These are phyloP conservation scores for Darevskia nairensis DNA, from an alignment of 2,797 vertebrate genomes.

Conservation along the genomic window DNA sequence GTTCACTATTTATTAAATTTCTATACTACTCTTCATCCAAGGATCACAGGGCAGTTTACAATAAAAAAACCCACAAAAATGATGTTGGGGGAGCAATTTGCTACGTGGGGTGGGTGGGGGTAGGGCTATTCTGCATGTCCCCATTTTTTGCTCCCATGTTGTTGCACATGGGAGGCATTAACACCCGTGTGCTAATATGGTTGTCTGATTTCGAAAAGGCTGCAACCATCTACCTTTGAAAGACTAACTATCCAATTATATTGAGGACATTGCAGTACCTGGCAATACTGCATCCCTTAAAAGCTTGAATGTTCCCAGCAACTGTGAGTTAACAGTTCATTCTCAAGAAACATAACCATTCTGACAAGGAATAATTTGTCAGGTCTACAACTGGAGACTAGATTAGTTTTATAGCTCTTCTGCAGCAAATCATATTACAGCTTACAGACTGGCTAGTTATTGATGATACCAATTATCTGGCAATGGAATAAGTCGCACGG, in stretches of 20 bases:
- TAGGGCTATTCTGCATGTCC: no score
- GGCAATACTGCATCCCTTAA: neutral
- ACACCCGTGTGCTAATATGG: neutral
- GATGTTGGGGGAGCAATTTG: no score
- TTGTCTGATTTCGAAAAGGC: neutral
- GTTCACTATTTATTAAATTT: no score
- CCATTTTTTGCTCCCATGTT: no score
- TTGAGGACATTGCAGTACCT: neutral
- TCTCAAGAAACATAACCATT: neutral
- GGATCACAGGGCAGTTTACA: no score
- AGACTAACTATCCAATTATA: slow-evolving; percentile 1
- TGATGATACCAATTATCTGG: neutral
- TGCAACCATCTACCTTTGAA: neutral
- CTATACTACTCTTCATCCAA: no score
- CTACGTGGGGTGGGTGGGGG: no score
- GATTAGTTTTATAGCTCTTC: neutral
- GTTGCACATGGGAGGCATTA: no score
- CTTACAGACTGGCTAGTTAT: neutral
- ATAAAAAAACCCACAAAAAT: no score
- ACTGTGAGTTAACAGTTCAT: neutral
- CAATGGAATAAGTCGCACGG: neutral
- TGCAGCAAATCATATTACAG: neutral
- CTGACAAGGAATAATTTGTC: slow-evolving; percentile 15
- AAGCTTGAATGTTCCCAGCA: slow-evolving; percentile 1
- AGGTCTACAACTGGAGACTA: neutral